phyloP scores from a whole-genome alignment of 2,797 vertebrate species.

The Galagoides demidoff region DNA sequence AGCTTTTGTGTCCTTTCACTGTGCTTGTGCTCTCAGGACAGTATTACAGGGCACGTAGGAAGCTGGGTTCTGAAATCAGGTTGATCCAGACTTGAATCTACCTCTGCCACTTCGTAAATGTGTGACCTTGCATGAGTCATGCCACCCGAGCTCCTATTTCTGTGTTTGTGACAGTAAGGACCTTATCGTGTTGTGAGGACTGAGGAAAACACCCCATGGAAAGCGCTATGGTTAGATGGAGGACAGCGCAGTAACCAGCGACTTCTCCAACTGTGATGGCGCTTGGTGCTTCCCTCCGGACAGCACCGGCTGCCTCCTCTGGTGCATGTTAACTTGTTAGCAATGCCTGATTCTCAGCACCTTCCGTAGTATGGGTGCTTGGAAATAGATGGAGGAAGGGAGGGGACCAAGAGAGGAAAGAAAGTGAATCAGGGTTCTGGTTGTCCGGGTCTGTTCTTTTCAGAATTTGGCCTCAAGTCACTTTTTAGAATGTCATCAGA shows the following conservation, averaged over 20 bases:
- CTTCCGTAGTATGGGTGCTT: background rate
- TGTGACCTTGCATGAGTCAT: background rate
- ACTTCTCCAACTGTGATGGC: background rate
- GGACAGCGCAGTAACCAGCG: background rate
- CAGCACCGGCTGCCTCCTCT: no score
- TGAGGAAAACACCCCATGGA: background rate
- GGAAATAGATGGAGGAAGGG: background rate
- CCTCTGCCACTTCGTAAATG: background rate
- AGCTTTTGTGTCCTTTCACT: background rate
- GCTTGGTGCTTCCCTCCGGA: background rate
- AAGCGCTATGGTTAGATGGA: background rate
- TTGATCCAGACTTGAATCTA: background rate
- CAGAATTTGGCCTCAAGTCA: background rate
- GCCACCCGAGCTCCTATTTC: background rate
- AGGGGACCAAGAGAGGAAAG: background rate
- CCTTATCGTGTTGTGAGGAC: background rate
- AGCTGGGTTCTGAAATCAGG: background rate
- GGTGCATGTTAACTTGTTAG: background rate
- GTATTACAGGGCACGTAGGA: background rate
- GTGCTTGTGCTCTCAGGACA: background rate
- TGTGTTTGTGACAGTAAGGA: background rate
- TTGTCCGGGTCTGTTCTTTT: background rate
- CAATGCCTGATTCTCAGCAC: background rate
- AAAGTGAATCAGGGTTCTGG: background rate
- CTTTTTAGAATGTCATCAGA: background rate